Evolutionary conservation across 2,888 invertebrate genomes (phyloP), one percentile per base, ranked within the genome.

Genomic region (Hyposoter dolosus): DNA sequence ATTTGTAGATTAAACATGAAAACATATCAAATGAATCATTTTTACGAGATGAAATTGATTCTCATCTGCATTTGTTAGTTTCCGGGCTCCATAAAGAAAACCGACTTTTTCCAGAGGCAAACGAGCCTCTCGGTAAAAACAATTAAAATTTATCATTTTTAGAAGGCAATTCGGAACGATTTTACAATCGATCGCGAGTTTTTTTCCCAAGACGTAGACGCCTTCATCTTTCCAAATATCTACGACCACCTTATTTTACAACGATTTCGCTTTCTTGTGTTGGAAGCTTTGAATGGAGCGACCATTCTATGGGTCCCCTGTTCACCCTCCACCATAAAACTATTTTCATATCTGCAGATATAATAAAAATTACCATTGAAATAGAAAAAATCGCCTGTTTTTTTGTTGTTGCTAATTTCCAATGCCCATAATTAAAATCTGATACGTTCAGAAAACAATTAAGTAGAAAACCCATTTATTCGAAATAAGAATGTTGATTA

Each of bases 171-270:
- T 10, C 10, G 23, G 5, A 6, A 60, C 23, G 12, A 60, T 15
- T 56, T 56, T 12, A 56, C 23, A 23, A 56, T 15, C 56, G 56
- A 56, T 56, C 15, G 23, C 4, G 23, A 60, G 5, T 60, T 28
- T 28, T 28, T 60, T 60, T 40, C 23, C 28, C 23, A 60, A 60
- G 28, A 15, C 28, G 15, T 23, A 2, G 1, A 3, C 1, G 28
- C 60, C 28, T 66, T 63, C 63, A 32, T 23, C 65, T 40, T 66
- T 66, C 28, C n/a, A 40, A n/a, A n/a, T n/a, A 40, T 66, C 35
- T 9, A 66, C 65, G n/a, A 65, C 35, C 17, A 35, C 60, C 60
- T 66, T 1, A 19, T 66, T 65, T 66, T 40, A 40, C 65, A 66
- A 35, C 40, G 65, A n/a, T 66, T 66, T 40, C 40, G 40, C 40